phyloP scores from a whole-genome alignment of 2,113 vertebrate species.

The Cyprinodon brontotheroides region DNA sequence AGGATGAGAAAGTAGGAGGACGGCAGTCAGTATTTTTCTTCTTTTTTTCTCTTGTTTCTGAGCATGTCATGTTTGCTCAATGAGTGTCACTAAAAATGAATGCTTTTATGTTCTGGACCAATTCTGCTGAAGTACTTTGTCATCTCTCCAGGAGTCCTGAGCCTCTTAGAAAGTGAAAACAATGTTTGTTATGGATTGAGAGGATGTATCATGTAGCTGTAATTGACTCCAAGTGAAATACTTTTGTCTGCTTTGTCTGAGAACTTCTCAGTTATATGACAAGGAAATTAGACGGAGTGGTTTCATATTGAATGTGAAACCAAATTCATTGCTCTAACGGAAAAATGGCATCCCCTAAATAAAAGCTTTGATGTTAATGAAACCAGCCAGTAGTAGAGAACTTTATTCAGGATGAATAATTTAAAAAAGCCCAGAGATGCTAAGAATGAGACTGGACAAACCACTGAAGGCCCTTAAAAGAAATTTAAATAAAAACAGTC shows the following conservation, averaged over 20 bases:
- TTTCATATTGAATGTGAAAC: slow-evolving; percentile 65
- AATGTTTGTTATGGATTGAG: slow-evolving; percentile 10
- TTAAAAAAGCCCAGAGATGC: not conserved
- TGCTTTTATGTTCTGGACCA: slow-evolving; percentile 7
- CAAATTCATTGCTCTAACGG: slow-evolving; percentile 29
- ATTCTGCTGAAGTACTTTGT: slow-evolving; percentile 14
- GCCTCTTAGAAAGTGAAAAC: slow-evolving; percentile 13
- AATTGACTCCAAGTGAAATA: slow-evolving; percentile 59
- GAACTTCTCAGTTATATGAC: slow-evolving; percentile 49
- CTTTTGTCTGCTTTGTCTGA: slow-evolving; percentile 42
- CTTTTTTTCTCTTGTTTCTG: slow-evolving; percentile 9
- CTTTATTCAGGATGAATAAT: not conserved
- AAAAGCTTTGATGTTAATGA: slow-evolving; percentile 19
- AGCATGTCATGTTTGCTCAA: slow-evolving; percentile 11
- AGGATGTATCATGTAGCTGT: slow-evolving; percentile 40
- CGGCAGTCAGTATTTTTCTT: slow-evolving; percentile 9
- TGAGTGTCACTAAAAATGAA: slow-evolving; percentile 20
- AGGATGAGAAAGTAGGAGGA: slow-evolving; percentile 5
- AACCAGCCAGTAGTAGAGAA: not conserved
- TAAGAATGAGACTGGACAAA: not conserved
- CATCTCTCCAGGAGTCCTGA: slow-evolving; percentile 15
- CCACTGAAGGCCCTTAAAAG: not conserved
- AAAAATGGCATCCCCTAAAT: slow-evolving; percentile 19
- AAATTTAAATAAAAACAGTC: not conserved
- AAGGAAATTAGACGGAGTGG: slow-evolving; percentile 54